phyloP scores from a whole-genome alignment of 2,797 vertebrate genomes.

The Hypotaenidia philippensis region DNA sequence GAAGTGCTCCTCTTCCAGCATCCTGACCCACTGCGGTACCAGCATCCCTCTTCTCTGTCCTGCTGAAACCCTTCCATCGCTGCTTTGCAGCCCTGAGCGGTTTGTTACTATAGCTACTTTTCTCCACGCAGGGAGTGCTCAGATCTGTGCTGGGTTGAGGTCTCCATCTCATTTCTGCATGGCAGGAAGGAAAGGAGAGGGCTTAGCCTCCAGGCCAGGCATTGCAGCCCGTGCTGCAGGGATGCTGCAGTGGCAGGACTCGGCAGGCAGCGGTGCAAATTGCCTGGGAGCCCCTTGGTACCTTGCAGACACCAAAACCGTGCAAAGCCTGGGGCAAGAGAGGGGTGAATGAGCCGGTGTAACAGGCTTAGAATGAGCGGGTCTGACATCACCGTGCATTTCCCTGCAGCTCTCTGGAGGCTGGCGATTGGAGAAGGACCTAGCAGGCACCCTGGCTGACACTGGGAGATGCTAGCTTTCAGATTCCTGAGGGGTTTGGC shows the following conservation, averaged over 20 bases:
- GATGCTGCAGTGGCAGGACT: neutral
- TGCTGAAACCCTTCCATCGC: neutral
- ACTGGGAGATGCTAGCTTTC: neutral
- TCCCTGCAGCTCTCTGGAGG: neutral
- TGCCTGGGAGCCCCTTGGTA: fast-evolving
- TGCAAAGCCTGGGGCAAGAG: neutral
- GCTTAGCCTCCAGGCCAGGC: neutral
- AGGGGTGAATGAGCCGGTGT: neutral
- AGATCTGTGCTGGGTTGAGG: fast-evolving
- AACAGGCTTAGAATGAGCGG: neutral
- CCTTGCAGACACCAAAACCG: neutral
- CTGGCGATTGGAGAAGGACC: neutral
- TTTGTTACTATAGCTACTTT: neutral
- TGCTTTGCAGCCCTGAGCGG: fast-evolving
- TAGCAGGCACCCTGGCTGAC: neutral
- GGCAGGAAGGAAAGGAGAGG: neutral
- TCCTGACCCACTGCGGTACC: neutral
- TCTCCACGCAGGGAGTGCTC: neutral
- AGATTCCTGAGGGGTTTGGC: neutral
- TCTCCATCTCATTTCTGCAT: neutral
- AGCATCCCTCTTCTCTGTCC: neutral
- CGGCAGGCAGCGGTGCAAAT: neutral
- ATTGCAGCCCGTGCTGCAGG: fast-evolving
- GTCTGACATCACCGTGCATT: fast-evolving
- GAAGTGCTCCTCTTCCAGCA: neutral